Evolutionary conservation across 2,888 invertebrate genomes (phyloP).

Genomic region (Dastarcus helophoroides): DNA sequence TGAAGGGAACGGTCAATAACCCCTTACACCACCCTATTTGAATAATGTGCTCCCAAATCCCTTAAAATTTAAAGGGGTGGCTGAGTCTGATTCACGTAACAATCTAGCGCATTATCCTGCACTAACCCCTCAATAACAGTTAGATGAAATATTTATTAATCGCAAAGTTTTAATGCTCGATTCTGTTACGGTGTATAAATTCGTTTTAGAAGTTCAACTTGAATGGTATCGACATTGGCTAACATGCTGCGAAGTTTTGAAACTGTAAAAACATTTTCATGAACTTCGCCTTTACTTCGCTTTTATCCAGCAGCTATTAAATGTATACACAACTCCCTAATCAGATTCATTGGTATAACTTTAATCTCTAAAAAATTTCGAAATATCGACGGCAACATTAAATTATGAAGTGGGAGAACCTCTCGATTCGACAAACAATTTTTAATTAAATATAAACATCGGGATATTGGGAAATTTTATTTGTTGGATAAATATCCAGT

Average conservation of each 20-base stretch:
- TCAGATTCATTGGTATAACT: no score
- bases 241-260: slow-evolving; percentile 14
- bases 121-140: not conserved
- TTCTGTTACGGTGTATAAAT: slow-evolving; percentile 4
- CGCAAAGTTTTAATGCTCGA: not conserved
- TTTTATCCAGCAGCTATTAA: no score
- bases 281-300: slow-evolving; percentile 13
- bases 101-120: slow-evolving; percentile 1
- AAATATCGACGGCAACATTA: no score
- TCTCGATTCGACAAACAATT: no score
- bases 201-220: slow-evolving; percentile 15
- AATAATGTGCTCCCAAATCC: not conserved
- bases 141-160: slow-evolving; percentile 1
- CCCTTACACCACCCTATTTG: slow-evolving; percentile 10
- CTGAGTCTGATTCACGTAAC: slow-evolving; percentile 1
- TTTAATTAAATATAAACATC: no score
- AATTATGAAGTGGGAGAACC: no score
- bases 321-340: no score
- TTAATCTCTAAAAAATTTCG: no score
- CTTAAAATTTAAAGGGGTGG: not conserved
- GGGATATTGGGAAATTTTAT: no score
- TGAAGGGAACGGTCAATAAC: slow-evolving; percentile 5
- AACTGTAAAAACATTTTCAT: slow-evolving; percentile 19
- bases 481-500: no score
- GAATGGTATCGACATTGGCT: slow-evolving; percentile 15